phyloP scores from a whole-genome alignment of 2,113 vertebrate species.

The Vireo altiloquus region DNA sequence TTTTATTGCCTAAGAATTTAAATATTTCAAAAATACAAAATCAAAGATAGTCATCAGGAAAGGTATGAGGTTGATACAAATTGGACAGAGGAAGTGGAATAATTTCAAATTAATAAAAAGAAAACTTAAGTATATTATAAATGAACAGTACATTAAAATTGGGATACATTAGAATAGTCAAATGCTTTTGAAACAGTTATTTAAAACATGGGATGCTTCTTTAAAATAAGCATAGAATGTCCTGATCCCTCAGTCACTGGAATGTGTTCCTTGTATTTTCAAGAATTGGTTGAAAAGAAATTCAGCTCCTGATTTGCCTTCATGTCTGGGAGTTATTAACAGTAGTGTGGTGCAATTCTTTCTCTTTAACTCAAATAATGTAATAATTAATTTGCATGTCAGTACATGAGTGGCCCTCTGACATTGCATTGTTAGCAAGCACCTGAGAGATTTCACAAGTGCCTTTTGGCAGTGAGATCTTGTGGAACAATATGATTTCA shows the following conservation, averaged over 20 bases:
- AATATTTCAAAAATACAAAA: neutral
- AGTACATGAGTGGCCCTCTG: neutral
- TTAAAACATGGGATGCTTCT: neutral
- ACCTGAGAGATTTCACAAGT: neutral
- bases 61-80: neutral
- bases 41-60: neutral
- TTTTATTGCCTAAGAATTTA: neutral
- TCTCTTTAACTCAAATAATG: neutral
- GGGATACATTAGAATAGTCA: neutral
- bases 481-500: neutral
- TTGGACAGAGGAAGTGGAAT: neutral
- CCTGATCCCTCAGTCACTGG: neutral
- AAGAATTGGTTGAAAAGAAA: neutral
- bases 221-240: neutral
- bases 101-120: neutral
- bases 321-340: neutral
- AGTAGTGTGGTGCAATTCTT: neutral
- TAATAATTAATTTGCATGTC: neutral
- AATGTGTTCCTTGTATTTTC: neutral
- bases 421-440: neutral
- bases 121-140: neutral
- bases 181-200: neutral
- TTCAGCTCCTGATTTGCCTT: neutral
- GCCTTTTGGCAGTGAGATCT: neutral
- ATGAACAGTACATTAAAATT: neutral